A percentile compares a stretch with the other conserved stretches of the same genome.
These are phyloP conservation scores for Maccullochella peelii DNA, from an alignment of 2,113 vertebrate species.

Conservation along the genomic window DNA sequence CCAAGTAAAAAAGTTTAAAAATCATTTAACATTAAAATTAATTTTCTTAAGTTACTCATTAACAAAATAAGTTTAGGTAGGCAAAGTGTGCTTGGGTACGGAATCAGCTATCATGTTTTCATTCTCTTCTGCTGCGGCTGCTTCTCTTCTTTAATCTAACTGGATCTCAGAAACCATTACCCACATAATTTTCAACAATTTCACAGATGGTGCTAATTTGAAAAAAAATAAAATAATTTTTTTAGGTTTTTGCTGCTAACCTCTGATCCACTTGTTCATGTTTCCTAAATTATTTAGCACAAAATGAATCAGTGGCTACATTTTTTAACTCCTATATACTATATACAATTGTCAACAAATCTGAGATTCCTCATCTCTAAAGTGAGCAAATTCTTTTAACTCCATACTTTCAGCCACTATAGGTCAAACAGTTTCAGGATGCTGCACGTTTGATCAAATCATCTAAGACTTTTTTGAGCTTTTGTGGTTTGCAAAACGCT, in stretches of 20 bases:
- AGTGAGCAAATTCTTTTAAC: not conserved
- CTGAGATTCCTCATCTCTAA: not conserved
- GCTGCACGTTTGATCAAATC: not conserved
- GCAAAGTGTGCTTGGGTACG: not conserved
- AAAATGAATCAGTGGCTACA: not conserved
- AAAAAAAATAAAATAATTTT: not conserved
- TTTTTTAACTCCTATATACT: not conserved
- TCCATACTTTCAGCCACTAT: not conserved
- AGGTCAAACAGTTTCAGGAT: not conserved
- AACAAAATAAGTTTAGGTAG: not conserved
- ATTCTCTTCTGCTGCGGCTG: not conserved
- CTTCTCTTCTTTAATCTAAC: not conserved
- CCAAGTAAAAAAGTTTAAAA: not conserved
- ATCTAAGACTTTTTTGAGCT: not conserved
- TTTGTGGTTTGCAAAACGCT: constrained; percentile 20
- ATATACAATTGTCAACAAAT: not conserved
- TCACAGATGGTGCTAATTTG: constrained; percentile 2
- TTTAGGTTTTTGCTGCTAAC: not conserved
- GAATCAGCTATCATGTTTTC: not conserved
- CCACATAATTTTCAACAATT: not conserved
- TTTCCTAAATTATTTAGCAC: not conserved
- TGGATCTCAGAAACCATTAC: constrained; percentile 13
- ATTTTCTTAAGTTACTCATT: not conserved
- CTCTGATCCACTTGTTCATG: not conserved
- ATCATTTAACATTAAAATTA: not conserved